Evolutionary conservation across 1,140 invertebrate genomes (phyloP).

Genomic region (Gonioctena quinquepunctata): DNA sequence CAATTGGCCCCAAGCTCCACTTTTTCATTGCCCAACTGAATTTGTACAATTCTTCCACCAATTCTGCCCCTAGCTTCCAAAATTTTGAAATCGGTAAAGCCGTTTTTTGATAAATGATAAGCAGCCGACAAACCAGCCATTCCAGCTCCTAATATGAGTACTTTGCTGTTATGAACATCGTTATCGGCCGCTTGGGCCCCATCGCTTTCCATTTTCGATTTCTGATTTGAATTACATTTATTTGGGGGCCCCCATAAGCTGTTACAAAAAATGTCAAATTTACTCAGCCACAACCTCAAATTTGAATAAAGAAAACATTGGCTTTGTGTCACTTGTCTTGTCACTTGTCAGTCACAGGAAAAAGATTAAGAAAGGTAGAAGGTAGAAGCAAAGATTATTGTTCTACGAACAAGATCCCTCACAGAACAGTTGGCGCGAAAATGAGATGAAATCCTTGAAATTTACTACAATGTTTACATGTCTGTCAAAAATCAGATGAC

Average conservation of each 20-base stretch:
- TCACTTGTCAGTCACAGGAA: too few relatives aligned
- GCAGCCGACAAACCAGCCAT: constrained; percentile 86
- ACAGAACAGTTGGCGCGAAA: too few relatives aligned
- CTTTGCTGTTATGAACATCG: constrained; percentile 57
- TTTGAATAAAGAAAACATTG: too few relatives aligned
- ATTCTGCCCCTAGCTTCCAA: constrained; percentile 79
- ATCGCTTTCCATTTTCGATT: constrained; percentile 19
- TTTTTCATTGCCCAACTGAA: constrained; percentile 70
- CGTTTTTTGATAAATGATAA: constrained; percentile 81
- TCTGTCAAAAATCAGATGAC: too few relatives aligned
- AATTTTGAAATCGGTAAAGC: constrained; percentile 76
- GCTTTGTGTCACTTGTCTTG: too few relatives aligned
- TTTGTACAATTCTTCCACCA: constrained; percentile 79
- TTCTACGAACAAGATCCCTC: too few relatives aligned
- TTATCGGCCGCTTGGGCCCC: constrained; percentile 2
- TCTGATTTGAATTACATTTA: constrained; percentile 20
- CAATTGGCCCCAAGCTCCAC: constrained; percentile 91
- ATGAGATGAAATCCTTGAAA: too few relatives aligned
- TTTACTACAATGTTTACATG: too few relatives aligned
- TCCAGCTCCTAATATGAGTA: constrained; percentile 84
- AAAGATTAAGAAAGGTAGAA: too few relatives aligned
- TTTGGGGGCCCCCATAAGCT: not conserved
- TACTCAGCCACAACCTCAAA: too few relatives aligned
- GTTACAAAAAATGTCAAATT: too few relatives aligned
- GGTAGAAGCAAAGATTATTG: too few relatives aligned